Conservation (phyloP, 2,888 invertebrate genomes). For the Dichetophora obliterata region DNA sequence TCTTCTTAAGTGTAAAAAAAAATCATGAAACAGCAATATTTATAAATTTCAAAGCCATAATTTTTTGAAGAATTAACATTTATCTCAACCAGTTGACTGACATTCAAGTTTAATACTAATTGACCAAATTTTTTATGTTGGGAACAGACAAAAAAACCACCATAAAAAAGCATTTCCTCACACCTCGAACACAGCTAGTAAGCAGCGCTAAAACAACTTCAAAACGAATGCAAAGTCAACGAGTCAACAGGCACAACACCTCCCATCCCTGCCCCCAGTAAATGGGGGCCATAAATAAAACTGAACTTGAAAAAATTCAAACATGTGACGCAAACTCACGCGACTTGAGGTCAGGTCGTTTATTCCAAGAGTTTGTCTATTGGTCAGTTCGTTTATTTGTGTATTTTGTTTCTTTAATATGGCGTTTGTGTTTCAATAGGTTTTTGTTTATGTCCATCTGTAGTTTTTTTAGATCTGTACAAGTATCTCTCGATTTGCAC, state of each 20-base stretch:
- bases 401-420: not conserved
- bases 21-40: not conserved
- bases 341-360: constrained; percentile 9
- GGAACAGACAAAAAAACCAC: not conserved
- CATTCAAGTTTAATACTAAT: too few species aligned
- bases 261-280: too few species aligned
- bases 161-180: not conserved
- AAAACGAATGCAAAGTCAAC: not conserved
- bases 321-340: constrained; percentile 8
- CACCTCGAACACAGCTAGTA: not conserved
- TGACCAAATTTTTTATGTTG: not conserved
- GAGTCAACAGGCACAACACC: not conserved
- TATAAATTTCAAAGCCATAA: not conserved
- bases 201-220: not conserved
- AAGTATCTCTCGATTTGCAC: too few species aligned
- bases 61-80: not conserved
- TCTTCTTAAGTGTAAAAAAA: too few species aligned
- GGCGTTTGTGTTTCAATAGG: not conserved
- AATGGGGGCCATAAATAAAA: not conserved
- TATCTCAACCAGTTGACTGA: not conserved
- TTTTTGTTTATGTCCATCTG: not conserved
- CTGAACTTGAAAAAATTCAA: not conserved
- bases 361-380: too few species aligned
- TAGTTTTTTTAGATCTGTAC: too few species aligned
- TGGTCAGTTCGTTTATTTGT: not conserved